Conservation (phyloP, 1,140 invertebrate genomes). For the Carposina sasakii region DNA sequence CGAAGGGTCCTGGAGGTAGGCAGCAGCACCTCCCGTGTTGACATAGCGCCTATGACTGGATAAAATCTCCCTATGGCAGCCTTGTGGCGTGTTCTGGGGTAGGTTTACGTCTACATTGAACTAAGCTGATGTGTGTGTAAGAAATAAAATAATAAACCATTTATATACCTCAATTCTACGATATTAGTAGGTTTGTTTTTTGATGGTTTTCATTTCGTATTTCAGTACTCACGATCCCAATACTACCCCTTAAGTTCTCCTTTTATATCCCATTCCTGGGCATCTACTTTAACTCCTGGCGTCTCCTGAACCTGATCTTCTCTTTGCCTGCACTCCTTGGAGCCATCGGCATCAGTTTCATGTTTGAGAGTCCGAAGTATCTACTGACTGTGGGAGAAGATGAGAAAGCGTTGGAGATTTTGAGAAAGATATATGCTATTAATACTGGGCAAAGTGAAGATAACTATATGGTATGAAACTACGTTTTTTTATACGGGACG, state of each 20-base stretch:
- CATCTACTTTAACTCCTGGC: slow-evolving; percentile 77
- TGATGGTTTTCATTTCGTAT: not conserved
- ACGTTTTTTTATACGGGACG: too few relatives aligned
- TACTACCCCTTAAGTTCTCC: slow-evolving; percentile 55
- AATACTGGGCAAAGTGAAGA: slow-evolving; percentile 67
- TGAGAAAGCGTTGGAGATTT: slow-evolving; percentile 70
- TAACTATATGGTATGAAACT: slow-evolving; percentile 43
- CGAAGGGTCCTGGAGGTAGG: too few relatives aligned
- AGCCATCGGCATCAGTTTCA: slow-evolving; percentile 70
- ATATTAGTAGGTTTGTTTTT: too few relatives aligned
- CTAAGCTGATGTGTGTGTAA: too few relatives aligned
- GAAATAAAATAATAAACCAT: too few relatives aligned
- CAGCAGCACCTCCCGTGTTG: too few relatives aligned
- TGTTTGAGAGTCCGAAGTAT: slow-evolving; percentile 82
- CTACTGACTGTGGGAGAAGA: slow-evolving; percentile 72
- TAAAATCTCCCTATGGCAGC: too few relatives aligned
- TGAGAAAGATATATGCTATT: slow-evolving; percentile 69
- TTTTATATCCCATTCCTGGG: slow-evolving; percentile 47
- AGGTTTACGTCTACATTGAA: too few relatives aligned
- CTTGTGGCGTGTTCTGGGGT: too few relatives aligned
- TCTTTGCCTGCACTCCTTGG: slow-evolving; percentile 74
- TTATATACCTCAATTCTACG: too few relatives aligned
- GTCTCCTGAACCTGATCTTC: slow-evolving; percentile 77
- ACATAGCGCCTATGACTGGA: too few relatives aligned
- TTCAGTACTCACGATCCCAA: slow-evolving; percentile 34